A percentile compares a stretch with the other conserved stretches of the same genome.
phyloP scores from a whole-genome alignment of 2,888 invertebrate species.

The Pristionchus maxplancki region DNA sequence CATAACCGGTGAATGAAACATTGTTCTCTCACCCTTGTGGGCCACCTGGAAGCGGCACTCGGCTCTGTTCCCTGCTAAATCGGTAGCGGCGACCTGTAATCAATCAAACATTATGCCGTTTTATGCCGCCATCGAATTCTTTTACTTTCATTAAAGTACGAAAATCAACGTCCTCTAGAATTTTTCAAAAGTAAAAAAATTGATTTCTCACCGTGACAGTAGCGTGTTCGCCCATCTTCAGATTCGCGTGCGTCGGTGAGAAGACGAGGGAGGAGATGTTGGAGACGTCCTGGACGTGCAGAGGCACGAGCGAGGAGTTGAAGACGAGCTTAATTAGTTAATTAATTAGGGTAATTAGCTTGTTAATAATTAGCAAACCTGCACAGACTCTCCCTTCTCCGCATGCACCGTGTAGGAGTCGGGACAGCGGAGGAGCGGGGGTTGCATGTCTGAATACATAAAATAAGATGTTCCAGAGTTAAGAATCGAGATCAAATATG shows the following conservation, averaged over 20 bases:
- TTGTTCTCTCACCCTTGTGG: conserved; percentile 64
- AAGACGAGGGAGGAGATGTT: conserved; percentile 75
- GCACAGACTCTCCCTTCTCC: conserved; percentile 28
- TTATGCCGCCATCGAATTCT: neutral
- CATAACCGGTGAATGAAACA: neutral
- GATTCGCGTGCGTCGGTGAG: conserved; percentile 67
- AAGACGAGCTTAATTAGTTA: conserved; percentile 62
- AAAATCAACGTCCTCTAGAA: too few species aligned
- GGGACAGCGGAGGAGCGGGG: conserved; percentile 77
- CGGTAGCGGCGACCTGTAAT: conserved; percentile 71
- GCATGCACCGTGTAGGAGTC: conserved; percentile 72
- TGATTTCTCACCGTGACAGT: conserved; percentile 67
- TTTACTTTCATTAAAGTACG: too few species aligned
- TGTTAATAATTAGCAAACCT: neutral
- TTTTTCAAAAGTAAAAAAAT: too few species aligned
- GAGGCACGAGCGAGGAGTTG: conserved; percentile 71
- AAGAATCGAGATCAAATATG: too few species aligned
- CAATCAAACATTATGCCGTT: too few species aligned
- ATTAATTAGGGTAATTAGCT: neutral
- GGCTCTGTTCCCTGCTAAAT: conserved; percentile 74
- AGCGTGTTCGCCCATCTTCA: conserved; percentile 66
- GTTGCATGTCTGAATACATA: conserved; percentile 70
- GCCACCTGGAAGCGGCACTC: conserved; percentile 77
- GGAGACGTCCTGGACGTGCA: conserved; percentile 76
- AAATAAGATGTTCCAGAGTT: neutral